Base-by-base conservation (phyloP, 2,797 vertebrate genomes). In the Thaleichthys pacificus region DNA sequence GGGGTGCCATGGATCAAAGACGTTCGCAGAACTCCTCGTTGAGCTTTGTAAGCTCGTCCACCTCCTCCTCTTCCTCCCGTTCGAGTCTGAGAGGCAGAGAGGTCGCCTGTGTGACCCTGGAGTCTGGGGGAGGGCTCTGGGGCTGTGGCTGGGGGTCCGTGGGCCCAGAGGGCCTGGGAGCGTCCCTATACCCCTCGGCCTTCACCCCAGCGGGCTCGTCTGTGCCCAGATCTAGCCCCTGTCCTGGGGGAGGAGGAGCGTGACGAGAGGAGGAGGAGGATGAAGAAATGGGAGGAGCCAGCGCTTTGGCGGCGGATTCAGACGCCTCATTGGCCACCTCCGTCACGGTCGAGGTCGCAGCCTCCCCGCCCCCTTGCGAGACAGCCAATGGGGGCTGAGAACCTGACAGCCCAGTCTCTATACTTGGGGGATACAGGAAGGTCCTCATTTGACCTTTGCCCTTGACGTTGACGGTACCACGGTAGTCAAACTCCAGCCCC, bases 401-500 rank as follows among this genome's bases (percentile, higher is more conserved):
- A 12, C 38, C 35, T 3, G 64, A 92, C 74, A 92, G 89, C 0
- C 91, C 77, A 0, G 87, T 94, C 86, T 95, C 94, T 68, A 85
- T 93, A 90, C 95, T 95, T 86, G 94, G 96, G 28, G 97, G 97
- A 87, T 93, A 99, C 3, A 99, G 94, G 89, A 96, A 99, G 89
- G 98, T 99, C 94, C 98, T 98, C 98, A 99, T 99, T 89, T 99
- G 96, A 72, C 98, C 98, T 75, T 99, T 99, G 24, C 98, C 98
- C 87, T 99, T 99, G 61, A 99, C 98, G 9, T 99, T 98, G 85
- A 99, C 97, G 0, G 98, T 99, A 80, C 98, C 98, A 67, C 98
- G 93, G 75, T 99, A 99, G 91, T 99, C 97, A 71, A 99, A 99
- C 83, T 96, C 93, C 4, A 99, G 95, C 42, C 96, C 95, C 97